phyloP scores from a whole-genome alignment of 2,888 invertebrate genomes.

The Eilema sororculum region DNA sequence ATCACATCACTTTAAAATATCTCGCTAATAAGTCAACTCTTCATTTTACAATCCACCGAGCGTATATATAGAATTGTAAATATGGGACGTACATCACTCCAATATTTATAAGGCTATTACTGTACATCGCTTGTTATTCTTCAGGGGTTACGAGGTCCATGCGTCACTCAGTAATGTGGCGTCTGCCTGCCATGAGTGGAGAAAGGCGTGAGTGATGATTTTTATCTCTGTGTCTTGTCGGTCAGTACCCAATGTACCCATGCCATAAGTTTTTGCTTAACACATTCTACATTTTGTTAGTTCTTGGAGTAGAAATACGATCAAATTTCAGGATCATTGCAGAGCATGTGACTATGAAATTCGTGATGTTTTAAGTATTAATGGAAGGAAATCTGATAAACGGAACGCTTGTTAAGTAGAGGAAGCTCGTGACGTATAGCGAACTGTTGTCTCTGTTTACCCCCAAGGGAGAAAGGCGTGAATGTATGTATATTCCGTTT shows the following conservation, averaged over 20 bases:
- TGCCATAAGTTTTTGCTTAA: too few species aligned
- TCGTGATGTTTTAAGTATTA: not conserved
- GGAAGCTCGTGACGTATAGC: not conserved
- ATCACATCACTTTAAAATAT: slow-evolving; percentile 47
- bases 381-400: not conserved
- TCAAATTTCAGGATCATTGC: too few species aligned
- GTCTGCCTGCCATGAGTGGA: not conserved
- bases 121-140: not conserved
- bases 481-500: slow-evolving; percentile 5
- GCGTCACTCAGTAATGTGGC: not conserved
- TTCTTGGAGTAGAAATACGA: too few species aligned
- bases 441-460: not conserved
- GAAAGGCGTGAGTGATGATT: slow-evolving; percentile 1
- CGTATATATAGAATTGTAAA: not conserved
- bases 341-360: too few species aligned
- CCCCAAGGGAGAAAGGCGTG: not conserved
- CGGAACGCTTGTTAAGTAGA: not conserved
- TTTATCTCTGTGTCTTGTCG: not conserved
- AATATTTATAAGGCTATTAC: not conserved
- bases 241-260: too few species aligned
- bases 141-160: not conserved
- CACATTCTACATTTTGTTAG: too few species aligned
- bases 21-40: slow-evolving; percentile 47
- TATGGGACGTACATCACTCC: not conserved
- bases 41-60: slow-evolving; percentile 15